phyloP scores from a whole-genome alignment of 2,113 vertebrate genomes.

The Antennarius striatus region DNA sequence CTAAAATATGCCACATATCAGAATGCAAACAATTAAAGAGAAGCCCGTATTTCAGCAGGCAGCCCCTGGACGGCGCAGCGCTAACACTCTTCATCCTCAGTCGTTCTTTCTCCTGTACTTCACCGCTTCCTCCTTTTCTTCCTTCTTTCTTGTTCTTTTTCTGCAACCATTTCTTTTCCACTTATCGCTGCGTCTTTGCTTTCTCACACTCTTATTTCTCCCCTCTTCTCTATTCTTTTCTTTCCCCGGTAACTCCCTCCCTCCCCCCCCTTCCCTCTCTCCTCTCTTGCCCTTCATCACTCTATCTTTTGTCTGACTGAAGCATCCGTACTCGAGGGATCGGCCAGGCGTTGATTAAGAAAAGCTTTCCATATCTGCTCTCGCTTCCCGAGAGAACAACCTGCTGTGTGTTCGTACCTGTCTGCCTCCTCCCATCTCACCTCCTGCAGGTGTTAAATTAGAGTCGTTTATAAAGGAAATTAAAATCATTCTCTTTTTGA shows the following conservation, averaged over 20 bases:
- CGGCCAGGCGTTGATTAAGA: slow-evolving; percentile 57
- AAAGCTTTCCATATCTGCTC: slow-evolving; percentile 33
- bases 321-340: slow-evolving; percentile 34
- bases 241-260: not conserved
- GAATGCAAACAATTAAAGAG: slow-evolving; percentile 55
- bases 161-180: not conserved
- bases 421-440: slow-evolving; percentile 24
- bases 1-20: slow-evolving; percentile 55
- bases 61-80: slow-evolving; percentile 1
- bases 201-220: too few relatives aligned
- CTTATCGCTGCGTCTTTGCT: not conserved
- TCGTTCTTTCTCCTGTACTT: too few relatives aligned
- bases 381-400: slow-evolving; percentile 41
- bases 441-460: slow-evolving; percentile 37
- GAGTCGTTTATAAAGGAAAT: slow-evolving; percentile 28
- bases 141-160: too few relatives aligned
- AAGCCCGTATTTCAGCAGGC: slow-evolving; percentile 41
- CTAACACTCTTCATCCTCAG: not conserved
- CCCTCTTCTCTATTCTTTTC: not conserved
- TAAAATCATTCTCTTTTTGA: slow-evolving; percentile 2
- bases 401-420: slow-evolving; percentile 46
- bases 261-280: not conserved
- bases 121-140: too few relatives aligned
- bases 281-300: not conserved
- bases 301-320: slow-evolving; percentile 36